Percentiles rank a stretch among this genome's conserved stretches.
These are phyloP conservation scores for Myotis davidii DNA, from an alignment of 2,113 vertebrate species.

Conservation along the genomic window DNA sequence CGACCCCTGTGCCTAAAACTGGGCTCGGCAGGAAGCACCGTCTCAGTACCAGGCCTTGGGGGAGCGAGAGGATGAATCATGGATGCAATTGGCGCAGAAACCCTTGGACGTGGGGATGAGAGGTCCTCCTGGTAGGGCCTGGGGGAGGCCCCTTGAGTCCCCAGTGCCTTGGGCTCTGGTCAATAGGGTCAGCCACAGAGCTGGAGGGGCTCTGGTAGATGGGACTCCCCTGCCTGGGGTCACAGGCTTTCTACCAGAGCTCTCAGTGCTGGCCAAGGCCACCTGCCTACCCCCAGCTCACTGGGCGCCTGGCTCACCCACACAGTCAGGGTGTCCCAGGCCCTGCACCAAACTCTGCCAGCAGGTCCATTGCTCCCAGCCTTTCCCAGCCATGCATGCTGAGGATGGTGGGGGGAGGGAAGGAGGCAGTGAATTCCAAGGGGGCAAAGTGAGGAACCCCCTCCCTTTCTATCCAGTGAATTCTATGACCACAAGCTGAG, in stretches of 20 bases:
- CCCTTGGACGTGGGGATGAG: neutral
- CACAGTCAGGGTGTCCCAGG: neutral
- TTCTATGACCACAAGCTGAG: neutral
- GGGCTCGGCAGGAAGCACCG: rapidly evolving
- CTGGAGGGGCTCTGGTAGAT: rapidly evolving
- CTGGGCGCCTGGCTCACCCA: no score
- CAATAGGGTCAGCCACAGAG: rapidly evolving
- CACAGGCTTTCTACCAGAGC: neutral
- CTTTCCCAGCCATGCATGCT: neutral
- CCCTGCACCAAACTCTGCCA: rapidly evolving
- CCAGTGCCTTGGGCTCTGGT: neutral
- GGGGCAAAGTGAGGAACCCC: neutral
- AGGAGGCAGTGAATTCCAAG: neutral
- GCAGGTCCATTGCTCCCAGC: neutral
- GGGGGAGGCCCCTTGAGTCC: neutral
- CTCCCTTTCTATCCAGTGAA: neutral
- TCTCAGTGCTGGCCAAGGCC: neutral
- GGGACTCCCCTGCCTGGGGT: neutral
- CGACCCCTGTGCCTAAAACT: neutral
- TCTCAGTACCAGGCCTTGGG: neutral
- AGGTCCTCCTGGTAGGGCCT: neutral
- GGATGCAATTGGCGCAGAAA: neutral
- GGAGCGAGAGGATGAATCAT: neutral
- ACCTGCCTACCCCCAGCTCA: neutral
- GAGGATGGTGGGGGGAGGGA: neutral